These are phyloP conservation scores for Thunnus albacares DNA, from an alignment of 2,797 vertebrate species.

Conservation along the genomic window DNA sequence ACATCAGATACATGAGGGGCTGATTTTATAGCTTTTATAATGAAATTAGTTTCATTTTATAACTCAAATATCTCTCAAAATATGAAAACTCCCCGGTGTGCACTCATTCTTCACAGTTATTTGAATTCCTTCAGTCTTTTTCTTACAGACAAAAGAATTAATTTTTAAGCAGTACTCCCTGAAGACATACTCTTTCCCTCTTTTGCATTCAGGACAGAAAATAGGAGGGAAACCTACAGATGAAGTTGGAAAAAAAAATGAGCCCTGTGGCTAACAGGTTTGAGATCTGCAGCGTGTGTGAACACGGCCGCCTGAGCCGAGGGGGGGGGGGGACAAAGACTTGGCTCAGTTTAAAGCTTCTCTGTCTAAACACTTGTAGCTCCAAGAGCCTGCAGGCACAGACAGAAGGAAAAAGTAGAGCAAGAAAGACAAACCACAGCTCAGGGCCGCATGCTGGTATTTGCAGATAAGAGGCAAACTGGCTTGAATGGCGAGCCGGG, in stretches of 20 bases:
- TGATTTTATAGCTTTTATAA: background rate
- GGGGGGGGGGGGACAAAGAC: slow-evolving; percentile 48
- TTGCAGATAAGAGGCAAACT: slow-evolving; percentile 69
- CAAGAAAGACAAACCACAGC: slow-evolving; percentile 19
- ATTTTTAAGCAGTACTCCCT: slow-evolving; percentile 25
- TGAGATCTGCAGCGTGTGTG: slow-evolving; percentile 57
- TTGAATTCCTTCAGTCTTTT: background rate
- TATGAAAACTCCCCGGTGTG: background rate
- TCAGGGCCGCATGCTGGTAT: slow-evolving; percentile 38
- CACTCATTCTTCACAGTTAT: background rate
- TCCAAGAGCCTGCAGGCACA: slow-evolving; percentile 62
- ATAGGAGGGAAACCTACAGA: slow-evolving; percentile 10
- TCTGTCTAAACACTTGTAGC: slow-evolving; percentile 71
- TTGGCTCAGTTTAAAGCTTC: slow-evolving; percentile 32
- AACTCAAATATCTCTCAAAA: background rate
- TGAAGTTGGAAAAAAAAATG: background rate
- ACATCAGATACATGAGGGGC: background rate
- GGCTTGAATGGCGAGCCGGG: slow-evolving; percentile 50
- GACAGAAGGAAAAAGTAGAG: slow-evolving; percentile 46
- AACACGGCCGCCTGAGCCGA: slow-evolving; percentile 52
- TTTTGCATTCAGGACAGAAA: slow-evolving; percentile 23
- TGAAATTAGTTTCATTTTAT: background rate
- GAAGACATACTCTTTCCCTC: slow-evolving; percentile 34
- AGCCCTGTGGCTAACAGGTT: slow-evolving; percentile 17
- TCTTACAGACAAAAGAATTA: background rate